Evolutionary conservation across 2,113 vertebrate species (phyloP).

Genomic region (Ictidomys tridecemlineatus): DNA sequence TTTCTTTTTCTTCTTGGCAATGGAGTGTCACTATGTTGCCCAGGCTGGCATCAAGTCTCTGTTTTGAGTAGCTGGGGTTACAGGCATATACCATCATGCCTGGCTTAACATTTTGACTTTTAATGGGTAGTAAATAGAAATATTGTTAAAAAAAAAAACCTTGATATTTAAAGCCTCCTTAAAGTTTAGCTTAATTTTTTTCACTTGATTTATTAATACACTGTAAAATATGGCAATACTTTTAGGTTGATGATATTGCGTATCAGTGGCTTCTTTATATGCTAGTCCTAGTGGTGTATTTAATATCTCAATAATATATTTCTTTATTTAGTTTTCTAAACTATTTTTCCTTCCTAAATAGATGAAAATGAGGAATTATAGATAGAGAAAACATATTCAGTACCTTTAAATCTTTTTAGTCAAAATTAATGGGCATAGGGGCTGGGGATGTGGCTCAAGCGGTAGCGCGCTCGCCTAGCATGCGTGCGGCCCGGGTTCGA

Average conservation of each 20-base stretch:
- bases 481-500: too few species aligned
- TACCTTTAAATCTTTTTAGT: background rate
- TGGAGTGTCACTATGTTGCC: background rate
- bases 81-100: background rate
- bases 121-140: background rate
- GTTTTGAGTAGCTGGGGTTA: background rate
- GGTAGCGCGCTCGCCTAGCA: too few species aligned
- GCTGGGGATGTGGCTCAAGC: too few species aligned
- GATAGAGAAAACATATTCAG: background rate
- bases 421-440: conserved; percentile 46
- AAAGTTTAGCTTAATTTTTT: background rate
- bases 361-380: background rate
- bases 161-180: conserved; percentile 23
- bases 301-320: background rate
- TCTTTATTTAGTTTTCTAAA: conserved; percentile 45
- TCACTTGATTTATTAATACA: background rate
- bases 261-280: background rate
- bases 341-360: background rate
- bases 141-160: background rate
- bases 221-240: conserved; percentile 43
- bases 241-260: background rate
- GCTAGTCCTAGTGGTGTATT: background rate
- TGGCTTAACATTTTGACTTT: background rate
- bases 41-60: background rate
- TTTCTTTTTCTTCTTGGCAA: background rate